Percentiles rank a stretch among this genome's conserved stretches.
Conservation (phyloP, 2,888 invertebrate species). For the Cecidostiba fungosa region DNA sequence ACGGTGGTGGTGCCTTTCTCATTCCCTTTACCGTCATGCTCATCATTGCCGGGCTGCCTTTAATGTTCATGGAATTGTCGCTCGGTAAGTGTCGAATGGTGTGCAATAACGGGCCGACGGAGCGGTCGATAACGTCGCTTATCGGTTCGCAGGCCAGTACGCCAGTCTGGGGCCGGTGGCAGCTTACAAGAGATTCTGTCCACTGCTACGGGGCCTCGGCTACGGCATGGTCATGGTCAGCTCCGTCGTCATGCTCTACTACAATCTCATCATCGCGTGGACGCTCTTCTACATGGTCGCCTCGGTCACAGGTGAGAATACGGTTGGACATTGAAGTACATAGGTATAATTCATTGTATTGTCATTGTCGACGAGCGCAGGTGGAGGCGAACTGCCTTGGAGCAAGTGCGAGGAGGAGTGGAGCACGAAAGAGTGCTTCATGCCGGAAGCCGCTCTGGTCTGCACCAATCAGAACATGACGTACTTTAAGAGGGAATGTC, state of each 20-base stretch:
- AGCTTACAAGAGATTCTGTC: conserved; percentile 90
- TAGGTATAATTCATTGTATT: too few species aligned
- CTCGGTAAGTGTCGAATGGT: too few species aligned
- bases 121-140: too few species aligned
- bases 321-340: too few species aligned
- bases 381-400: conserved; percentile 84
- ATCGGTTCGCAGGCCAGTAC: conserved; percentile 87
- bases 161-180: conserved; percentile 90
- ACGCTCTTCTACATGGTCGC: conserved; percentile 89
- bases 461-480: conserved; percentile 84
- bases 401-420: conserved; percentile 87
- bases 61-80: conserved; percentile 93
- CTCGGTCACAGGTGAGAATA: conserved; percentile 83
- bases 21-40: conserved; percentile 92
- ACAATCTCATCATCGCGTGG: conserved; percentile 90
- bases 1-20: conserved; percentile 91
- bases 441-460: conserved; percentile 85
- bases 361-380: too few species aligned
- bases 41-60: conserved; percentile 89
- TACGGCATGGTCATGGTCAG: conserved; percentile 90
- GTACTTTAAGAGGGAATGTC: conserved; percentile 84
- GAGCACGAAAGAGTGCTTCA: conserved; percentile 88
- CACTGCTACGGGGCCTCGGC: conserved; percentile 88
- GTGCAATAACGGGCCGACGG: too few species aligned
- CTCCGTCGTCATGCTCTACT: conserved; percentile 88